phyloP scores from a whole-genome alignment of 2,888 invertebrate species.

The Scaptomyza reducta region DNA sequence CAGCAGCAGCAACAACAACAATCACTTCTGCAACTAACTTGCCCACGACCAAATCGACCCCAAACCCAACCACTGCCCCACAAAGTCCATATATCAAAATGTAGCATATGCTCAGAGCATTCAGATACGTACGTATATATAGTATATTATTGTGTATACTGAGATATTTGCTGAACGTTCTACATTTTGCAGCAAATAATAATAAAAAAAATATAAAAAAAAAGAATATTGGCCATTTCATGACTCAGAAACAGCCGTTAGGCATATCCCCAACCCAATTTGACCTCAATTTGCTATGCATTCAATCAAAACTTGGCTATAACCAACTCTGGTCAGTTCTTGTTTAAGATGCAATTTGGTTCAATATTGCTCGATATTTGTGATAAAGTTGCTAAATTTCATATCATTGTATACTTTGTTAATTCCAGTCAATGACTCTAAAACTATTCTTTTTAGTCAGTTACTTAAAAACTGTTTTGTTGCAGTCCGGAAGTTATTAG shows the following conservation, averaged over 20 bases:
- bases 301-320: conserved; percentile 17
- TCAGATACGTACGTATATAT: conserved; percentile 1
- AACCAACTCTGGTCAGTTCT: not conserved
- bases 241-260: conserved; percentile 56
- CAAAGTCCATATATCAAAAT: conserved; percentile 60
- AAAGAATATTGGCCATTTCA: conserved; percentile 35
- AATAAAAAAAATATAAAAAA: conserved; percentile 11
- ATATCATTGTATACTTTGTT: too few relatives aligned
- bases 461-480: too few relatives aligned
- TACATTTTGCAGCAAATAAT: conserved; percentile 37
- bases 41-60: conserved; percentile 19
- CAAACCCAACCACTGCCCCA: conserved; percentile 8
- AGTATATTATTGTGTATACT: not conserved
- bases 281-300: conserved; percentile 52
- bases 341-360: not conserved
- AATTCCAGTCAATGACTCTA: not conserved
- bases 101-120: conserved; percentile 27
- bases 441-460: too few relatives aligned
- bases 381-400: not conserved
- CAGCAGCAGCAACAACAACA: not conserved
- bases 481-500: not conserved
- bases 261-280: conserved; percentile 49
- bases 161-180: conserved; percentile 5
- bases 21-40: not conserved
- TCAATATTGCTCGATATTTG: not conserved